phyloP scores from a whole-genome alignment of 2,888 invertebrate species.

The Galerucella nymphaeae region DNA sequence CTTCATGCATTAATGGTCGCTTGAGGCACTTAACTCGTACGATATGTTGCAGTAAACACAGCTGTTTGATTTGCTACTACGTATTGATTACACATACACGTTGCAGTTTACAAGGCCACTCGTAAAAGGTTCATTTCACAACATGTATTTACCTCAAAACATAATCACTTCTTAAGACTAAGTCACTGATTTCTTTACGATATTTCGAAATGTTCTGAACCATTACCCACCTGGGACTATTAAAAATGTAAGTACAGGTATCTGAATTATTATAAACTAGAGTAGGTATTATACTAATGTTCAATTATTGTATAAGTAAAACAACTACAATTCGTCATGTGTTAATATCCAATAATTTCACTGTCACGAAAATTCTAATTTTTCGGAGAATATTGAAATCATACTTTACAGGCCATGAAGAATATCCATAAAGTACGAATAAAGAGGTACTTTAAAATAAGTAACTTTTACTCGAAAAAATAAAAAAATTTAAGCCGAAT shows the following conservation, averaged over 20 bases:
- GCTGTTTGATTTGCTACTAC: conserved; percentile 57
- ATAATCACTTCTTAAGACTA: conserved; percentile 30
- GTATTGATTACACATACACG: conserved; percentile 57
- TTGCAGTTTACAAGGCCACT: conserved; percentile 55
- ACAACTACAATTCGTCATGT: conserved; percentile 4
- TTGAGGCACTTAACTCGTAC: conserved; percentile 49
- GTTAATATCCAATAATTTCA: not conserved
- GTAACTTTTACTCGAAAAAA: not conserved
- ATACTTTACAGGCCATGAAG: conserved; percentile 34
- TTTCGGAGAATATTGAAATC: not conserved
- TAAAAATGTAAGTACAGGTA: conserved; percentile 18
- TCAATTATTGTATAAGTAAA: conserved; percentile 32
- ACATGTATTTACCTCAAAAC: conserved; percentile 44
- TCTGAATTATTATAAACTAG: conserved; percentile 6
- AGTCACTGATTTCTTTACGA: conserved; percentile 30
- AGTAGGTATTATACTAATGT: conserved; percentile 16
- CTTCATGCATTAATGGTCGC: conserved; percentile 47
- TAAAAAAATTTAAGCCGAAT: too few relatives aligned
- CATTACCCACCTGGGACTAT: conserved; percentile 26
- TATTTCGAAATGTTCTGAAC: conserved; percentile 34
- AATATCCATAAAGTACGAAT: conserved; percentile 37
- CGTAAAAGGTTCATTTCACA: conserved; percentile 56
- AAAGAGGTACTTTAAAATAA: not conserved
- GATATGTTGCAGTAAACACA: conserved; percentile 53
- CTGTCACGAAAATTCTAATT: not conserved